Conservation (phyloP, 2,113 vertebrate genomes). For the Entelurus aequoreus region DNA sequence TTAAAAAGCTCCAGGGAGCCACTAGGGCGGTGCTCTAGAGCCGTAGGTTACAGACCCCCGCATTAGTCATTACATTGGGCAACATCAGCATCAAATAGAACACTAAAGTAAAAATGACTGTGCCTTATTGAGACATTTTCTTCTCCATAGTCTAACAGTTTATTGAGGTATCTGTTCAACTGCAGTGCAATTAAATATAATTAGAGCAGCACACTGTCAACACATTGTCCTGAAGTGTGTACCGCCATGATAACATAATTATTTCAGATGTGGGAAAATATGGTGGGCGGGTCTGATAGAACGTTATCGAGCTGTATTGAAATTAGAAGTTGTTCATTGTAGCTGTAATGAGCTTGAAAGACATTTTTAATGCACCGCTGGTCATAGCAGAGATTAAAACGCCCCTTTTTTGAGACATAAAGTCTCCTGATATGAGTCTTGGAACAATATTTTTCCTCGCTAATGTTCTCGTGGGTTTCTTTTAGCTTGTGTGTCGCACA, state of each 20-base stretch:
- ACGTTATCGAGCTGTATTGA: conserved; percentile 25
- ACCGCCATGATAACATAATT: conserved; percentile 9
- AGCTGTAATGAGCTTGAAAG: conserved; percentile 36
- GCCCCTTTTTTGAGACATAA: conserved; percentile 10
- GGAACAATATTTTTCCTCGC: conserved; percentile 29
- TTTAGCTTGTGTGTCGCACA: conserved; percentile 28
- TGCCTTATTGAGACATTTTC: not conserved
- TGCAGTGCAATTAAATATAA: conserved; percentile 16
- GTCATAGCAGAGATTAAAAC: conserved; percentile 32
- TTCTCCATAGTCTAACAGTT: not conserved
- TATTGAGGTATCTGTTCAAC: conserved; percentile 1
- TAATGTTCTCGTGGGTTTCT: conserved; percentile 38
- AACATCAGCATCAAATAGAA: not conserved
- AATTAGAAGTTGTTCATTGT: conserved; percentile 39
- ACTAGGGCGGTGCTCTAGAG: too few relatives aligned
- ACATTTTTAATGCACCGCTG: conserved; percentile 28
- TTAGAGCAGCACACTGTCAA: conserved; percentile 8
- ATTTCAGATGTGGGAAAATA: conserved; percentile 19
- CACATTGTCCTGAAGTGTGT: not conserved
- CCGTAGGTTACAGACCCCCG: too few relatives aligned
- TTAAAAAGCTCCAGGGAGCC: too few relatives aligned
- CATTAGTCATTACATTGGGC: not conserved
- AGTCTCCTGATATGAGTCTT: conserved; percentile 6
- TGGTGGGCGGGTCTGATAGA: conserved; percentile 22
- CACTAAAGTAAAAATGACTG: not conserved